A percentile compares a stretch with the other conserved stretches of the same genome.
phyloP scores from a whole-genome alignment of 2,888 invertebrate genomes.

The Thalpophila matura region DNA sequence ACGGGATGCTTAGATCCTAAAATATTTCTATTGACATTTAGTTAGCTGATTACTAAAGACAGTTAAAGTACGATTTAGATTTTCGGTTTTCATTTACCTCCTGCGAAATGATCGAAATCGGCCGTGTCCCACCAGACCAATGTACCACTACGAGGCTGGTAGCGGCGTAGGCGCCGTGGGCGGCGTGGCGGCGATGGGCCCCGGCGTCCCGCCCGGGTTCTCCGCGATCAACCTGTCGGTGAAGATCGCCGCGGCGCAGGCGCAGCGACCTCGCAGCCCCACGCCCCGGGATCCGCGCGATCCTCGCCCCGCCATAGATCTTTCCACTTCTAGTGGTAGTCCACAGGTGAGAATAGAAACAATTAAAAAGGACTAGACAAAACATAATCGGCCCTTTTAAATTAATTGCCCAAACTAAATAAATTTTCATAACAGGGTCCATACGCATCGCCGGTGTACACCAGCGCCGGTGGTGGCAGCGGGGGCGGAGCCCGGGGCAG shows the following conservation, averaged over 20 bases:
- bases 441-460: conserved; percentile 94
- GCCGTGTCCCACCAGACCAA: conserved; percentile 91
- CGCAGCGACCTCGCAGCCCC: conserved; percentile 93
- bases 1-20: conserved; percentile 76
- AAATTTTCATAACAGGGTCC: conserved; percentile 92
- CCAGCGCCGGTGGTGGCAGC: conserved; percentile 93
- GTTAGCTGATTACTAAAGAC: conserved; percentile 44
- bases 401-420: conserved; percentile 66
- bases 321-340: conserved; percentile 96
- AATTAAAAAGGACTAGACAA: conserved; percentile 53
- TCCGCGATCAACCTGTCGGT: conserved; percentile 96
- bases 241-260: conserved; percentile 95
- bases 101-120: conserved; percentile 52
- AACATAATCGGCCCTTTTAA: conserved; percentile 56
- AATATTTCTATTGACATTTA: conserved; percentile 37
- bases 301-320: conserved; percentile 95
- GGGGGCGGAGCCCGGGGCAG: conserved; percentile 94
- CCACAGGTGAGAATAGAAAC: conserved; percentile 93
- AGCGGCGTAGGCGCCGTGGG: conserved; percentile 90
- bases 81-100: conserved; percentile 50
- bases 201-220: conserved; percentile 94
- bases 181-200: conserved; percentile 92
- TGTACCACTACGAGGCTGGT: conserved; percentile 95
- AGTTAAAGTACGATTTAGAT: conserved; percentile 41
- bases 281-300: conserved; percentile 95